These are phyloP conservation scores for Onychomys arenicola DNA, from an alignment of 2,797 vertebrate species.

Conservation along the genomic window DNA sequence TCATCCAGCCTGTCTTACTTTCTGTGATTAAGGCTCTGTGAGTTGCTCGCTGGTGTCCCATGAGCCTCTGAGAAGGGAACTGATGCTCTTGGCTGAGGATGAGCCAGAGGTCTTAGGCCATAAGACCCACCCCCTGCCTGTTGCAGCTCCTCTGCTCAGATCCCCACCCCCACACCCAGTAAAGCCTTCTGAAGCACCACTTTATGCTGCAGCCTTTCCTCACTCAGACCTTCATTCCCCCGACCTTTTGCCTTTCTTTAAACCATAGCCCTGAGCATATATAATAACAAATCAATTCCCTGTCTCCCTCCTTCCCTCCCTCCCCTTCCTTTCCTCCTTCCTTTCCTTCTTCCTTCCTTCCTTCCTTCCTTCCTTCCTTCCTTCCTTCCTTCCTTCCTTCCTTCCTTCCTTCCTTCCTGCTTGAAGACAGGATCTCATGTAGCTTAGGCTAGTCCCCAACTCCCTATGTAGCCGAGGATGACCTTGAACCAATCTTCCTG, in stretches of 20 bases:
- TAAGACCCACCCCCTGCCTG: background rate
- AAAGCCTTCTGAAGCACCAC: background rate
- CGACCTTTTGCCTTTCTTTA: background rate
- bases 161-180: too few relatives aligned
- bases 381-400: fast-evolving
- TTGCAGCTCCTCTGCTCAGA: background rate
- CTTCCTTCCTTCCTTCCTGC: background rate
- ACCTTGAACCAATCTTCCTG: background rate
- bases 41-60: background rate
- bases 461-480: background rate
- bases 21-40: background rate
- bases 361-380: fast-evolving
- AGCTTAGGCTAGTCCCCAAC: background rate
- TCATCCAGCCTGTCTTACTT: background rate
- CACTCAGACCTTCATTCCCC: background rate
- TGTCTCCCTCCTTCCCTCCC: background rate
- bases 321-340: background rate
- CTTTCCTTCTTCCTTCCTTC: fast-evolving
- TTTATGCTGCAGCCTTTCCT: background rate
- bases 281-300: background rate
- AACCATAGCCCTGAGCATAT: background rate
- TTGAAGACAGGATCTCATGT: background rate
- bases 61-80: background rate
- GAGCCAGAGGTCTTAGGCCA: background rate
- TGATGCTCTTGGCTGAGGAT: background rate